Conservation (phyloP, 2,888 invertebrate species). For the Torymus texanus region DNA sequence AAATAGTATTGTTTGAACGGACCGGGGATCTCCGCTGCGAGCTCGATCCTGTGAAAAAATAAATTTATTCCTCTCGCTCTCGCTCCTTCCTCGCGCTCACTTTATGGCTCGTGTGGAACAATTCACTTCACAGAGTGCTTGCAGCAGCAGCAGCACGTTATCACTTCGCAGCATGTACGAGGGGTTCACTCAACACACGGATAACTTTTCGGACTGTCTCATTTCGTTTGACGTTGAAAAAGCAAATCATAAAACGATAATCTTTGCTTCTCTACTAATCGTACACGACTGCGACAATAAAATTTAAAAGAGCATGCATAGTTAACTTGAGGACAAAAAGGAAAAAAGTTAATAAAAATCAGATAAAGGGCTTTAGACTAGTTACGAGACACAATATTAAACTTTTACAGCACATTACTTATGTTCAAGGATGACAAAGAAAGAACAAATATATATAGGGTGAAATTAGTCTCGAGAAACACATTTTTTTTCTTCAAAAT, state of each 20-base stretch:
- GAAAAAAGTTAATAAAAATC: conserved; percentile 28
- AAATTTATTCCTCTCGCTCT: conserved; percentile 48
- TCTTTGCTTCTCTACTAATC: conserved; percentile 15
- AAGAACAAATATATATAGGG: conserved; percentile 1
- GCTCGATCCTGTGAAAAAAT: conserved; percentile 51
- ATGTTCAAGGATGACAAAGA: conserved; percentile 10
- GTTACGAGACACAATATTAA: conserved; percentile 36
- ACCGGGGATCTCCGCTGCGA: not conserved
- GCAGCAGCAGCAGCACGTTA: conserved; percentile 44
- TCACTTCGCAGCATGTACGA: conserved; percentile 52
- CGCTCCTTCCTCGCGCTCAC: conserved; percentile 5
- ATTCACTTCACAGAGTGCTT: conserved; percentile 55
- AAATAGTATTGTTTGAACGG: conserved; percentile 33
- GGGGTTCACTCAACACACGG: conserved; percentile 33
- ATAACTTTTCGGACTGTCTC: conserved; percentile 32
- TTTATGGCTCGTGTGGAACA: conserved; percentile 59
- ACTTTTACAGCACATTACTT: conserved; percentile 18
- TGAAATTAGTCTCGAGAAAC: conserved; percentile 36
- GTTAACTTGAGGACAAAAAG: conserved; percentile 25
- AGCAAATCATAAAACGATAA: conserved; percentile 21
- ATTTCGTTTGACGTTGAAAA: conserved; percentile 35
- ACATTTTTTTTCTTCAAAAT: conserved; percentile 23
- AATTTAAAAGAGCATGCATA: conserved; percentile 42
- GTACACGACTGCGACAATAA: conserved; percentile 46
- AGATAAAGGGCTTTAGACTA: conserved; percentile 49